These are phyloP conservation scores for Matsumurasca onukii DNA, from an alignment of 1,140 invertebrate species.

Conservation along the genomic window DNA sequence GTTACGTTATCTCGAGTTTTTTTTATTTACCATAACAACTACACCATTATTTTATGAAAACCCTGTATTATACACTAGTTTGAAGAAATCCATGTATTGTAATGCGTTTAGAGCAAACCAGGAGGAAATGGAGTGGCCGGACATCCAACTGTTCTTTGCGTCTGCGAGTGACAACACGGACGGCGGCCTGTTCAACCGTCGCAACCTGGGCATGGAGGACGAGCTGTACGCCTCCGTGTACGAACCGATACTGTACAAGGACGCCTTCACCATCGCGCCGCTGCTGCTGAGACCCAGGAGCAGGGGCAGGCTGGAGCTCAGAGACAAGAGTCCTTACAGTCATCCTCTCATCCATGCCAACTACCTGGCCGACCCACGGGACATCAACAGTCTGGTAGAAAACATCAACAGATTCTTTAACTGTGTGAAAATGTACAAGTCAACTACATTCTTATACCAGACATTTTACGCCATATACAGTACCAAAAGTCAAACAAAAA, in stretches of 20 bases:
- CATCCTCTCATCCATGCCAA: slow-evolving; percentile 80
- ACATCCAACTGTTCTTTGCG: slow-evolving; percentile 73
- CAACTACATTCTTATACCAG: too few relatives aligned
- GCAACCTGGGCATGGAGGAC: slow-evolving; percentile 63
- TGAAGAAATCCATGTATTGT: too few relatives aligned
- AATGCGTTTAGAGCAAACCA: slow-evolving; percentile 32
- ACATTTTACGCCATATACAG: too few relatives aligned
- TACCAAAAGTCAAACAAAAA: too few relatives aligned
- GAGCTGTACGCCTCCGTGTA: slow-evolving; percentile 65
- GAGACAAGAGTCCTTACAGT: slow-evolving; percentile 62
- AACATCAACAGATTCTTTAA: too few relatives aligned
- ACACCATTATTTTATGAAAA: too few relatives aligned
- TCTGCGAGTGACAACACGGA: slow-evolving; percentile 71
- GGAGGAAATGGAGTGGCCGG: slow-evolving; percentile 64
- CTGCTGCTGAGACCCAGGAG: slow-evolving; percentile 70
- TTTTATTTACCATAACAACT: too few relatives aligned
- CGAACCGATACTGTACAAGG: slow-evolving; percentile 64
- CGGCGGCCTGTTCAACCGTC: slow-evolving; percentile 68
- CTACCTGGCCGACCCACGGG: slow-evolving; percentile 69
- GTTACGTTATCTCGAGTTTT: too few relatives aligned
- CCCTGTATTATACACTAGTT: too few relatives aligned
- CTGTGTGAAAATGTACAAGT: too few relatives aligned
- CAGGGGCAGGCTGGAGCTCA: slow-evolving; percentile 64
- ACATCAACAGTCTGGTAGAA: slow-evolving; percentile 65
- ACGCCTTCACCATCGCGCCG: slow-evolving; percentile 65